phyloP scores from a whole-genome alignment of 2,888 invertebrate genomes.

The Cheilosia vulpina region DNA sequence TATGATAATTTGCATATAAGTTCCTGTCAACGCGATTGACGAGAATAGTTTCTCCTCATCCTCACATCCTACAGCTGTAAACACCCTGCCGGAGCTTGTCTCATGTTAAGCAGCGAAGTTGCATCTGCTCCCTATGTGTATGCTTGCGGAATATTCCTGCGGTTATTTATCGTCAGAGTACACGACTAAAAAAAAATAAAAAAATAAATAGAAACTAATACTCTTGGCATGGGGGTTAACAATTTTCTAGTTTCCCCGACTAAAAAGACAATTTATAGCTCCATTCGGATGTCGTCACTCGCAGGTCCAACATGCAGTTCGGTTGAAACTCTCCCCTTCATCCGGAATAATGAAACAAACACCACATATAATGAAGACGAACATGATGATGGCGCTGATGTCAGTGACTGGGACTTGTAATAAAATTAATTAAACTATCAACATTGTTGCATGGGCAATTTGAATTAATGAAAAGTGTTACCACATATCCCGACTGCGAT shows the following conservation, averaged over 20 bases:
- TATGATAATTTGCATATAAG: slow-evolving; percentile 57
- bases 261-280: slow-evolving; percentile 60
- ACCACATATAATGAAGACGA: not conserved
- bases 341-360: slow-evolving; percentile 28
- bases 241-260: slow-evolving; percentile 23
- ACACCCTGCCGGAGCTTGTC: slow-evolving; percentile 37
- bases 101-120: not conserved
- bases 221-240: slow-evolving; percentile 1
- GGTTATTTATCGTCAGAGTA: slow-evolving; percentile 58
- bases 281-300: slow-evolving; percentile 43
- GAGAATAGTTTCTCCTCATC: not conserved
- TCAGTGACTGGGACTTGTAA: slow-evolving; percentile 45
- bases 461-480: slow-evolving; percentile 60
- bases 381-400: slow-evolving; percentile 41
- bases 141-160: slow-evolving; percentile 25
- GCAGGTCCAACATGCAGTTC: slow-evolving; percentile 18
- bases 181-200: not conserved
- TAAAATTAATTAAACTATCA: slow-evolving; percentile 73
- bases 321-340: slow-evolving; percentile 31
- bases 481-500: slow-evolving; percentile 8
- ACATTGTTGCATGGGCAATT: slow-evolving; percentile 63
- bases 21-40: slow-evolving; percentile 43
- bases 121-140: slow-evolving; percentile 32
- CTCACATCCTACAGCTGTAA: not conserved
- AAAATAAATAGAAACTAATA: slow-evolving; percentile 15